Evolutionary conservation across 2,113 vertebrate species (phyloP).

Genomic region (Sinocyclocheilus anshuiensis): DNA sequence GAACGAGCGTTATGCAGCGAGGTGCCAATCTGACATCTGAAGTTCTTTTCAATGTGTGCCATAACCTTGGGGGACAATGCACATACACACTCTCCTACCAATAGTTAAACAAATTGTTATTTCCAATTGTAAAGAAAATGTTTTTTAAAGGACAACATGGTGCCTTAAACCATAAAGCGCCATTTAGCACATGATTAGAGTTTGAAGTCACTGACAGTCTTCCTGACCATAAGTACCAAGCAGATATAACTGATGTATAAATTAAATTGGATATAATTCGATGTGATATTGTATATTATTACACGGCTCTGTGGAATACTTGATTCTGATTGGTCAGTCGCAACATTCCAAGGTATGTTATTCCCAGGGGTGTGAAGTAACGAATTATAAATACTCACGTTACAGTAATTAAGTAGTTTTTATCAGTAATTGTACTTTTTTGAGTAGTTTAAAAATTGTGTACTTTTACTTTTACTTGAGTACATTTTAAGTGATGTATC

Average conservation of each 20-base stretch:
- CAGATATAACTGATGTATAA: neutral
- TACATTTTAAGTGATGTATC: too few relatives aligned
- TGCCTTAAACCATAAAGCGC: neutral
- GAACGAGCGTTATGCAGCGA: neutral
- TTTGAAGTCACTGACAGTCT: neutral
- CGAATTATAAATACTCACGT: too few relatives aligned
- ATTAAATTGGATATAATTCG: neutral
- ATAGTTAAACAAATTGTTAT: neutral
- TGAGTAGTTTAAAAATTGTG: too few relatives aligned
- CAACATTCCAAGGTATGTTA: too few relatives aligned
- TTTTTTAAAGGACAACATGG: neutral
- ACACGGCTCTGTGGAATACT: too few relatives aligned
- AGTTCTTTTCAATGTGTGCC: neutral
- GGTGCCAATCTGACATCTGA: constrained; percentile 7
- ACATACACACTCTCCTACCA: neutral
- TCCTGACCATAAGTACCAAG: too few relatives aligned
- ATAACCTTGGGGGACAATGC: neutral
- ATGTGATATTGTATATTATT: neutral
- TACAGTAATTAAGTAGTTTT: too few relatives aligned
- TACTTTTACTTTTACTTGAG: too few relatives aligned
- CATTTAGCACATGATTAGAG: neutral
- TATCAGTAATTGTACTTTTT: too few relatives aligned
- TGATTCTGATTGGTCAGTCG: too few relatives aligned
- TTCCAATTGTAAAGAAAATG: neutral
- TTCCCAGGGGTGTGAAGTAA: too few relatives aligned